A percentile compares a stretch with the other conserved stretches of the same genome.
These are phyloP conservation scores for Alethe castanea DNA, from an alignment of 2,113 vertebrate genomes.

Conservation along the genomic window DNA sequence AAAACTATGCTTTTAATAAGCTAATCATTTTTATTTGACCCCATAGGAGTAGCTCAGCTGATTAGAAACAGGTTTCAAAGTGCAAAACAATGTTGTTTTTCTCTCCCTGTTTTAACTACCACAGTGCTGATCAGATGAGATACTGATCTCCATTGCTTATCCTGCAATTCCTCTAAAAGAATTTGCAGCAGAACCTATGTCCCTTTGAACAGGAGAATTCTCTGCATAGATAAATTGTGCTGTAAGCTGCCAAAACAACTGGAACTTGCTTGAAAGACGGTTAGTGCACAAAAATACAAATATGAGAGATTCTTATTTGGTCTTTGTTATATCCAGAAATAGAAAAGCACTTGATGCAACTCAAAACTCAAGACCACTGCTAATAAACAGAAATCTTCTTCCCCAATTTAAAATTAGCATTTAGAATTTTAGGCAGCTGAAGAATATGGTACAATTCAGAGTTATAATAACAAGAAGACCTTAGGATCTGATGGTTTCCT, in stretches of 20 bases:
- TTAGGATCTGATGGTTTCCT: neutral
- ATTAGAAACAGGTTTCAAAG: conserved; percentile 80
- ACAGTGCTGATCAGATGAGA: conserved; percentile 66
- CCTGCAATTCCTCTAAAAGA: neutral
- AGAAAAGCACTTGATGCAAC: neutral
- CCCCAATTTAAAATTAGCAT: neutral
- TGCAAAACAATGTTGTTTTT: conserved; percentile 75
- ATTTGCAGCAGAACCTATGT: neutral
- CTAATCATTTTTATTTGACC: conserved; percentile 84
- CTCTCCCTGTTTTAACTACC: conserved; percentile 70
- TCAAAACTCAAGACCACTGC: neutral
- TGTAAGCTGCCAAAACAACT: neutral
- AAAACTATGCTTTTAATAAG: conserved; percentile 83
- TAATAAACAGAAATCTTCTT: neutral
- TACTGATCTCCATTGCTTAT: conserved; percentile 46
- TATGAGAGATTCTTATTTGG: neutral
- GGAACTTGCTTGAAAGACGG: neutral
- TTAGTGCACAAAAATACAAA: neutral
- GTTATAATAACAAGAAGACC: neutral
- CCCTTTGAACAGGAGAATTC: neutral
- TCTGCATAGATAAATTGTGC: neutral
- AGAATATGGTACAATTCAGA: neutral
- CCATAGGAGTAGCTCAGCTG: conserved; percentile 78
- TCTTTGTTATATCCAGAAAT: neutral
- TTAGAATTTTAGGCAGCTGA: neutral